Evolutionary conservation across 2,888 invertebrate genomes (phyloP), one percentile per base, ranked within the genome.

Genomic region (Labia minor): DNA sequence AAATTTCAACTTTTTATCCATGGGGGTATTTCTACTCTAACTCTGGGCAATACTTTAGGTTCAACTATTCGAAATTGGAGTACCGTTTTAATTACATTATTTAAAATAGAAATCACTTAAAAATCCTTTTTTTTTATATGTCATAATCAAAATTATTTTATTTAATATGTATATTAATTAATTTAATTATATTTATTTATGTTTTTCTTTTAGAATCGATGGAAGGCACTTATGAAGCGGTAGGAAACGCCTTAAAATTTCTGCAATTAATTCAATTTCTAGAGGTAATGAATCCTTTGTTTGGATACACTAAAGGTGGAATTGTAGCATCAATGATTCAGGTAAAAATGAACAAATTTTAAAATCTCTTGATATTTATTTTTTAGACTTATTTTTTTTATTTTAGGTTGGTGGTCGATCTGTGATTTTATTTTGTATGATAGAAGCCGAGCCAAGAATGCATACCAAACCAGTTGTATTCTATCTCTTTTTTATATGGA

Each of bases 281-380:
- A 69, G 96, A 96, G 80, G 86, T 95, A 0, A 81, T 95, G 80
- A 93, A 96, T 81, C 90, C 95, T 0, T 73, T 95, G 63, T 86
- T 95, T 75, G 92, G 94, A 1, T 91, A 93, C 74, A 92, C 94
- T 1, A 89, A 86, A 80, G 90, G 92, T 19, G 84, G 86, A 16
- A 79, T 84, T 0, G 65, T 90, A 0, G 81, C 89, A 19, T 86
- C 94, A 1, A 81, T 90, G 65, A 70, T 92, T 66, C 95, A 96
- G 83, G 82, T 81, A 72, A 62, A n/a, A 62, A 26, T 64, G 66
- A 68, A 21, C 18, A 3, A 6, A 3, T 6, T 26, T 26, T 8
- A 14, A 62, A 6, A 26, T n/a, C n/a, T 67, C 18, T 26, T 26
- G 8, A 26, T 26, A 62, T 26, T 26, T 21, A 3, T 67, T 61